Evolutionary conservation across 2,113 vertebrate genomes (phyloP), one percentile per base, ranked within the genome.

Genomic region (Rhea pennata): DNA sequence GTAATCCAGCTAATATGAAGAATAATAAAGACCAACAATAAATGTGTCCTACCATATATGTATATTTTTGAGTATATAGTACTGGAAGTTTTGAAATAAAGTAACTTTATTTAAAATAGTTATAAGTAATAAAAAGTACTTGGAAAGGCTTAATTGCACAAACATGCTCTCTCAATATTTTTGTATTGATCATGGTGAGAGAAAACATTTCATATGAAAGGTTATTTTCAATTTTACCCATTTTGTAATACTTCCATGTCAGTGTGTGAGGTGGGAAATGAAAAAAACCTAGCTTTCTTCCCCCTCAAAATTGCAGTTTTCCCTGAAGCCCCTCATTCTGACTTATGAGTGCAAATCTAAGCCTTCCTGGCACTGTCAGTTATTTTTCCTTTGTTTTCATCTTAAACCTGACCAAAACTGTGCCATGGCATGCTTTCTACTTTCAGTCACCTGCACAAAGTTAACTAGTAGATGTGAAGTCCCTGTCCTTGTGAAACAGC

Each of bases 351-450:
- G 72, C 0, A 1, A 61, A 44, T 46, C 40, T 66, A 12, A 0
- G 2, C 20, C 10, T 8, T 77, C 42, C 21, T 59, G 10, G 8
- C 80, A 58, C 4, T 85, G 15, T 40, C 72, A 69, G 83, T 72
- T 88, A 46, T 72, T 91, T 93, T 91, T 26, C 24, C 27, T 81
- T 83, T 83, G 48, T 78, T 92, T 92, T 82, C 33, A 87, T 40
- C 40, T 61, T 71, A 89, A 82, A 83, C 10, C 10, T n/a, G 44
- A 79, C 12, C 50, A 89, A 74, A 86, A 40, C 27, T 66, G 24
- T 46, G 36, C 33, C 42, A 83, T 16, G 14, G 48, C 17, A 62
- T 33, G 39, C 51, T 36, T 85, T 70, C 31, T 76, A 31, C 31
- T 89, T 86, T 74, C 69, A 56, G 20, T 27, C 22, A 15, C 29